phyloP scores from a whole-genome alignment of 1,140 invertebrate genomes.

The Brachionus plicatilis region DNA sequence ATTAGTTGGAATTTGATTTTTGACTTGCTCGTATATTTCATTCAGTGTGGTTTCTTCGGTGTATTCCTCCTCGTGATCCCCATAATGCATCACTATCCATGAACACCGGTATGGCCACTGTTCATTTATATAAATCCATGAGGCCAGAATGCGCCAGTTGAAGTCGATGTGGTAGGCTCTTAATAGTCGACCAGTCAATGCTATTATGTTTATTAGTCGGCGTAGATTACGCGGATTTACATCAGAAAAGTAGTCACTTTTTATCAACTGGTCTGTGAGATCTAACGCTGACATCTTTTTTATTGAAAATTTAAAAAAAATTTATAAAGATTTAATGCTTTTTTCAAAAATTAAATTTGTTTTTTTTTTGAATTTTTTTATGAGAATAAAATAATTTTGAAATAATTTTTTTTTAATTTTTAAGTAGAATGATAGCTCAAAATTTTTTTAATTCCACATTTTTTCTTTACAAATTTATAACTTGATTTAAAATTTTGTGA shows the following conservation, averaged over 20 bases:
- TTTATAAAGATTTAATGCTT: not conserved
- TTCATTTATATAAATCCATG: conserved; percentile 96
- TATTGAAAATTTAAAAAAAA: not conserved
- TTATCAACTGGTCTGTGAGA: conserved; percentile 48
- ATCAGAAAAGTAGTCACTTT: conserved; percentile 62
- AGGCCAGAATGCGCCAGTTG: conserved; percentile 92
- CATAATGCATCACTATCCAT: conserved; percentile 91
- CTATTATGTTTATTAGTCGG: conserved; percentile 91
- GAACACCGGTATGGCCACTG: conserved; percentile 96
- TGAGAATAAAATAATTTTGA: too few relatives aligned
- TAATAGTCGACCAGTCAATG: conserved; percentile 84
- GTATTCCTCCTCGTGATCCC: conserved; percentile 75
- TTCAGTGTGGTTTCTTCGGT: conserved; percentile 80
- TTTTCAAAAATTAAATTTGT: too few relatives aligned
- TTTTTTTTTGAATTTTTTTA: too few relatives aligned
- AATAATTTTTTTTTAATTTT: too few relatives aligned
- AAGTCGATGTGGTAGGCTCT: conserved; percentile 98
- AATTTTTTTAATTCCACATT: too few relatives aligned
- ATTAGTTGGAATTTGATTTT: conserved; percentile 69
- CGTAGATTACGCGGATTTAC: conserved; percentile 94
- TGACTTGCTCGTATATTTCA: conserved; percentile 52
- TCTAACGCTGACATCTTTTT: conserved; percentile 48
- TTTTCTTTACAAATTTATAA: too few relatives aligned
- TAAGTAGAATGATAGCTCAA: too few relatives aligned
- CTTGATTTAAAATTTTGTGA: too few relatives aligned